Percentiles rank a stretch among this genome's conserved stretches.
phyloP scores from a whole-genome alignment of 2,888 invertebrate species.

The Yponomeuta evonymella region DNA sequence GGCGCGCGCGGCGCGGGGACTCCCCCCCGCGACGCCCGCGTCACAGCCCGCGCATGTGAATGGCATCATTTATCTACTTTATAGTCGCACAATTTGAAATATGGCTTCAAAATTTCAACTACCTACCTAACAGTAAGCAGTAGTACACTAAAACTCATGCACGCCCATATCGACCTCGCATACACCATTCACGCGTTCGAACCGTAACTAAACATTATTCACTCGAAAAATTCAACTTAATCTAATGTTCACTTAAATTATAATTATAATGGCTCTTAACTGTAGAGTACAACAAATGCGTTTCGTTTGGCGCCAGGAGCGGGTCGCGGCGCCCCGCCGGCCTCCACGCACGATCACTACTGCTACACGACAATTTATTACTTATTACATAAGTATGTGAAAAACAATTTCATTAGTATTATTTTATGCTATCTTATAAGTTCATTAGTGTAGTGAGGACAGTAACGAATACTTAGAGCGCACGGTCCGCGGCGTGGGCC shows the following conservation, averaged over 20 bases:
- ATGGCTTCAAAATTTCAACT: conserved; percentile 74
- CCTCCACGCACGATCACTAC: conserved; percentile 55
- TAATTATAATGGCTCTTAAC: conserved; percentile 73
- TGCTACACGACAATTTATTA: conserved; percentile 64
- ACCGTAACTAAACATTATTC: conserved; percentile 69
- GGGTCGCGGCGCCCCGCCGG: background rate
- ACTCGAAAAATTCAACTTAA: conserved; percentile 75
- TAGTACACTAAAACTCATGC: conserved; percentile 72
- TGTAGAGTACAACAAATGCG: conserved; percentile 75
- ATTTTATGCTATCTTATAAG: conserved; percentile 54
- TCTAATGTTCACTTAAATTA: conserved; percentile 69
- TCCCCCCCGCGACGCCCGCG: conserved; percentile 6
- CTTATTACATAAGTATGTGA: conserved; percentile 71
- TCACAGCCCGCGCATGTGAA: conserved; percentile 1
- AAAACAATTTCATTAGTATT: conserved; percentile 62
- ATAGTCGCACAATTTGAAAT: conserved; percentile 57
- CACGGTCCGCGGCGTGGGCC: conserved; percentile 28
- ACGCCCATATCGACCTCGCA: conserved; percentile 68
- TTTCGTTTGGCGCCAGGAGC: conserved; percentile 53
- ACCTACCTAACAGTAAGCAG: conserved; percentile 77
- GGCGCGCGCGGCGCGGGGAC: background rate
- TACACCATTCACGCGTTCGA: conserved; percentile 70
- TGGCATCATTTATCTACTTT: conserved; percentile 65
- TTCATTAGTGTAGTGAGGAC: conserved; percentile 45
- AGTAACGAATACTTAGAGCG: conserved; percentile 32